Percentiles rank a stretch among this genome's conserved stretches.
These are phyloP conservation scores for Cephus sareptanus DNA, from an alignment of 2,888 invertebrate genomes.

Conservation along the genomic window DNA sequence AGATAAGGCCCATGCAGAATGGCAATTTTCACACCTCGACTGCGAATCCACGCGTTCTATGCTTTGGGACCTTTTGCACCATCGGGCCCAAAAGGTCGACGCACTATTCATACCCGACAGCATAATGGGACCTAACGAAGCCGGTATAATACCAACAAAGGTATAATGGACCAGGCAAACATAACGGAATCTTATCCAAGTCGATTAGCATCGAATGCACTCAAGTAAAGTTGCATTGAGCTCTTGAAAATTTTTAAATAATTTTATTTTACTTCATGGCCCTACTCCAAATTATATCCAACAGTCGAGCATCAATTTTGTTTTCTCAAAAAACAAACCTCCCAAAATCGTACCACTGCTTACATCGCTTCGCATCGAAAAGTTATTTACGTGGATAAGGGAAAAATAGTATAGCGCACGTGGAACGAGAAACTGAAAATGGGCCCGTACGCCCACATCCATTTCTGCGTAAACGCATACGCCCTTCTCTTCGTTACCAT, in stretches of 20 bases:
- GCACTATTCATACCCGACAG: constrained; percentile 7
- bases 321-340: not conserved
- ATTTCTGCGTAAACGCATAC: not conserved
- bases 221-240: no score
- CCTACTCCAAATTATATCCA: not conserved
- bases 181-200: no score
- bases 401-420: no score
- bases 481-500: not conserved
- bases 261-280: no score
- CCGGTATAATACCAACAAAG: not conserved
- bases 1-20: not conserved
- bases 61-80: not conserved
- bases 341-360: not conserved
- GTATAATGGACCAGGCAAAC: no score
- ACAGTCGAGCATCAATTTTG: no score
- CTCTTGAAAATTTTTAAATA: no score
- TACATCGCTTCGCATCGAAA: no score
- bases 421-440: no score
- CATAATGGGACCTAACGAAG: constrained; percentile 15
- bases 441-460: no score
- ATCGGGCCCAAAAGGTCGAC: constrained; percentile 6
- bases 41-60: not conserved
- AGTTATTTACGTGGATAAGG: no score
- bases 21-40: not conserved
- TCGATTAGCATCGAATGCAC: no score